Evolutionary conservation across 2,113 vertebrate species (phyloP).

Genomic region (Sylvicapra grimmia): DNA sequence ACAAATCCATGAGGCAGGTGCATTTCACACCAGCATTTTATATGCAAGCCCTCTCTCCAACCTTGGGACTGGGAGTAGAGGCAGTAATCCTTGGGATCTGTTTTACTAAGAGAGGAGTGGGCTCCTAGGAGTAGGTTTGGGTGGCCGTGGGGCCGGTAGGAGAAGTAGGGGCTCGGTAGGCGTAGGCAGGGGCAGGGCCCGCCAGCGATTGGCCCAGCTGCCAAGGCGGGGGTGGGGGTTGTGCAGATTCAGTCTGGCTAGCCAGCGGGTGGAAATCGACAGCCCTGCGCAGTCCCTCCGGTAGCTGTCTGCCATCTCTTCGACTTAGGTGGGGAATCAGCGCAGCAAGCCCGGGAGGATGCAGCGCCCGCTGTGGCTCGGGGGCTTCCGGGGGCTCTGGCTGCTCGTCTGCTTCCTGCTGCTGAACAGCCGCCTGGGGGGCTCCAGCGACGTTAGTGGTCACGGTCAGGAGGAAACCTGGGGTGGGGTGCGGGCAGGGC

Average conservation of each 20-base stretch:
- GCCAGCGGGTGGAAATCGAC: neutral
- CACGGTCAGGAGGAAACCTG: conserved; percentile 12
- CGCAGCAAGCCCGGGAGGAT: neutral
- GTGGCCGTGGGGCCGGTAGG: fast-evolving
- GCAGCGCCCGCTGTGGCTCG: neutral
- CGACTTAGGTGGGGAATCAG: neutral
- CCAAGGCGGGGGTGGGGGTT: neutral
- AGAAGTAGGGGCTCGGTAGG: neutral
- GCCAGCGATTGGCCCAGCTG: neutral
- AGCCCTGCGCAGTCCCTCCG: fast-evolving
- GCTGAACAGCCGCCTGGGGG: neutral
- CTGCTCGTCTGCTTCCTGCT: conserved; percentile 28
- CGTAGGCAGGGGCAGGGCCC: neutral
- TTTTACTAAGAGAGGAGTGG: neutral
- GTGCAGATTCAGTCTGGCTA: neutral
- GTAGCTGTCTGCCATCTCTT: neutral
- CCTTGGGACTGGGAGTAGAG: neutral
- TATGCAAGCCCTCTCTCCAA: neutral
- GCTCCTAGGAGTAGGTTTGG: neutral
- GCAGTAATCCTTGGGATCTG: neutral
- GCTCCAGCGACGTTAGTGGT: conserved; percentile 42
- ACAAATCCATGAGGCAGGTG: neutral
- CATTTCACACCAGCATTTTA: neutral
- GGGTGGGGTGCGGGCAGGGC: neutral
- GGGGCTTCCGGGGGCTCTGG: neutral